Evolutionary conservation across 2,888 invertebrate genomes (phyloP).

Genomic region (Neria commutata): DNA sequence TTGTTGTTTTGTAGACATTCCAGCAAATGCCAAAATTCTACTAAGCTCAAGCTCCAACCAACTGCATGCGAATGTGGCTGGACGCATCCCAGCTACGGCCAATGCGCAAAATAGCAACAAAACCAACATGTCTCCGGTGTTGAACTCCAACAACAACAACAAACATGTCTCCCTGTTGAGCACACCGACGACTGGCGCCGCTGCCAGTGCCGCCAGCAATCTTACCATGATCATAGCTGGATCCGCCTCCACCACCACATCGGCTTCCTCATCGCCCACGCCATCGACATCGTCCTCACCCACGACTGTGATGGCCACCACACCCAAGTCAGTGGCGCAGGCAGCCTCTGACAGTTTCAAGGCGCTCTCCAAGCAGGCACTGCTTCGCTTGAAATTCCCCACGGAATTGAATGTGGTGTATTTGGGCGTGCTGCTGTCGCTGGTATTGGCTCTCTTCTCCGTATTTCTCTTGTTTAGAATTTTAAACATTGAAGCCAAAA

Average conservation of each 20-base stretch:
- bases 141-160: background rate
- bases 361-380: constrained; percentile 34
- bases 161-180: constrained; percentile 12
- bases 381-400: constrained; percentile 49
- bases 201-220: constrained; percentile 27
- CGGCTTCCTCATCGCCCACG: constrained; percentile 38
- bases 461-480: constrained; percentile 60
- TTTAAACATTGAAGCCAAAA: constrained; percentile 59
- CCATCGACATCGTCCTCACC: constrained; percentile 38
- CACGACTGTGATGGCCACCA: constrained; percentile 31
- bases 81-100: constrained; percentile 44
- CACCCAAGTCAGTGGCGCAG: constrained; percentile 26
- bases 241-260: constrained; percentile 38
- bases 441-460: constrained; percentile 57
- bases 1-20: constrained; percentile 35
- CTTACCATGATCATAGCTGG: constrained; percentile 37
- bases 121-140: constrained; percentile 15
- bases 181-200: constrained; percentile 24
- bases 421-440: constrained; percentile 54
- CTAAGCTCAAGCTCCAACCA: constrained; percentile 18
- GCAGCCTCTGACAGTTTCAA: constrained; percentile 26
- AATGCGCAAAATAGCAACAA: constrained; percentile 31
- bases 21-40: constrained; percentile 40
- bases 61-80: constrained; percentile 16
- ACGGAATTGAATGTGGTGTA: constrained; percentile 58